These are phyloP conservation scores for Phalacrocorax aristotelis DNA, from an alignment of 2,113 vertebrate species.

Conservation along the genomic window DNA sequence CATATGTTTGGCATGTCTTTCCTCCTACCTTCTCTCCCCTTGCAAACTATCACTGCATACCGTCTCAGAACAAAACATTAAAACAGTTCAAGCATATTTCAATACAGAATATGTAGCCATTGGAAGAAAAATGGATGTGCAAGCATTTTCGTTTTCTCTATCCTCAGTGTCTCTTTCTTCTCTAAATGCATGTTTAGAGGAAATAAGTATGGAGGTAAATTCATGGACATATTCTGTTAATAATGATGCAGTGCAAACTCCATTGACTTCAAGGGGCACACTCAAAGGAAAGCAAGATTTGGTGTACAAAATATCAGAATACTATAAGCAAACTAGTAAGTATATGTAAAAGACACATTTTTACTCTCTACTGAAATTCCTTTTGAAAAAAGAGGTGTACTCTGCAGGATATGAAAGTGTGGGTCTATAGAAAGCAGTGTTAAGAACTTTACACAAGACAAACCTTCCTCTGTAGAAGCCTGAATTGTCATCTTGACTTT, in stretches of 20 bases:
- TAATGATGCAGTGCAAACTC: not conserved
- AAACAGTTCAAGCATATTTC: constrained; percentile 27
- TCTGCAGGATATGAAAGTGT: not conserved
- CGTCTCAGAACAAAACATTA: constrained; percentile 7
- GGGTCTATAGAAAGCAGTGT: not conserved
- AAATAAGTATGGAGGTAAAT: not conserved
- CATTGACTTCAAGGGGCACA: not conserved
- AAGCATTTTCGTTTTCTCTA: not conserved
- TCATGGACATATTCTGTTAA: not conserved
- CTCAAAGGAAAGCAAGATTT: not conserved
- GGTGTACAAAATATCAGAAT: not conserved
- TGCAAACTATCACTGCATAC: not conserved
- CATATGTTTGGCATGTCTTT: constrained; percentile 27
- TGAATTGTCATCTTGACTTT: not conserved
- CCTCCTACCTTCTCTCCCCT: not conserved
- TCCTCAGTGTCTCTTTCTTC: not conserved
- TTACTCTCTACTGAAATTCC: not conserved
- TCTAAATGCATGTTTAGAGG: not conserved
- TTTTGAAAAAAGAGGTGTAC: not conserved
- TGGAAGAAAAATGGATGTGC: not conserved
- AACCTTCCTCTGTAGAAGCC: not conserved
- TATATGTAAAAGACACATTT: not conserved
- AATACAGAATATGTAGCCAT: not conserved
- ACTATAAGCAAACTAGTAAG: not conserved
- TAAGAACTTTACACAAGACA: not conserved